Percentiles rank a stretch among this genome's conserved stretches.
Evolutionary conservation across 2,888 invertebrate genomes (phyloP).

Genomic region (Pterobdella sp.): DNA sequence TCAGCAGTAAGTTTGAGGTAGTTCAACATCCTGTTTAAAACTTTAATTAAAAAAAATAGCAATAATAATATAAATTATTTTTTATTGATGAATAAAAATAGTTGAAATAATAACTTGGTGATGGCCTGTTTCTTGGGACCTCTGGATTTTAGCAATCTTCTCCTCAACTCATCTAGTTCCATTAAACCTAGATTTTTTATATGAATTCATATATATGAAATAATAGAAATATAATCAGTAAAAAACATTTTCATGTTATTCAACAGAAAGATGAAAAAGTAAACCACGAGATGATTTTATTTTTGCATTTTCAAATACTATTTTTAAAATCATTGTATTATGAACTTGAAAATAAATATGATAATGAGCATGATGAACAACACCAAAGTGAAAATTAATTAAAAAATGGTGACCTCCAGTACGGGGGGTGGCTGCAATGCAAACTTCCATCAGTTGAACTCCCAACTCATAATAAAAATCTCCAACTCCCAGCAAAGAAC

Average conservation of each 20-base stretch:
- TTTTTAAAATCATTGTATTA: no score
- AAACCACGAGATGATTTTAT: no score
- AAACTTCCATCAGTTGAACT: slow-evolving; percentile 95
- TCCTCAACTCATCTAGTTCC: slow-evolving; percentile 52
- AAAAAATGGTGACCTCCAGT: slow-evolving; percentile 69
- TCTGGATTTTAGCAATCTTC: slow-evolving; percentile 49
- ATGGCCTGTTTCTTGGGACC: slow-evolving; percentile 37
- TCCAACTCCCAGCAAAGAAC: slow-evolving; percentile 86
- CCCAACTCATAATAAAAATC: slow-evolving; percentile 97
- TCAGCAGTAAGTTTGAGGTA: no score
- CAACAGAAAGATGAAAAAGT: no score
- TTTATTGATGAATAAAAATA: neutral
- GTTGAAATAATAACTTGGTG: slow-evolving; percentile 31
- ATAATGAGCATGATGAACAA: no score
- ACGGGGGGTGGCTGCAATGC: slow-evolving; percentile 83
- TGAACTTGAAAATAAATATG: no score
- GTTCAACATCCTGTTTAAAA: no score
- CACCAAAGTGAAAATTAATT: no score
- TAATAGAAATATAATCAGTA: no score
- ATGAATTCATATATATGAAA: no score
- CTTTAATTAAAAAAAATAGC: neutral
- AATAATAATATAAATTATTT: neutral
- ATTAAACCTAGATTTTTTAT: slow-evolving; percentile 62
- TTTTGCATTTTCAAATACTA: no score
- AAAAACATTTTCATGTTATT: no score